Percentiles rank a stretch among this genome's conserved stretches.
phyloP scores from a whole-genome alignment of 2,797 vertebrate species.

The Todus mexicanus region DNA sequence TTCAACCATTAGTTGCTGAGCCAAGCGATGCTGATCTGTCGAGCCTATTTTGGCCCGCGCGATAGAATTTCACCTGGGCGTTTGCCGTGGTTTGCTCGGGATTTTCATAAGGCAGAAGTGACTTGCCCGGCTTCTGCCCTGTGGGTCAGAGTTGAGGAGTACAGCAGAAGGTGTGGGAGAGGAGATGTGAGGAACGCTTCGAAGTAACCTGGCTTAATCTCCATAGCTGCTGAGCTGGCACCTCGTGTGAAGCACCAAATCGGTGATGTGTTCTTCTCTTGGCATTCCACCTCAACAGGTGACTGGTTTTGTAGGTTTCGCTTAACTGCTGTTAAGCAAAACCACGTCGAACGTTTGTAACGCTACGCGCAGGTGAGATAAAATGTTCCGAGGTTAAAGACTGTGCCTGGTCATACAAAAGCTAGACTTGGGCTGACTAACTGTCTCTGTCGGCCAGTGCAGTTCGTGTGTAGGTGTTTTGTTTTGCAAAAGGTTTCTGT shows the following conservation, averaged over 20 bases:
- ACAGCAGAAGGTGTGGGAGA: background rate
- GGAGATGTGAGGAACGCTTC: background rate
- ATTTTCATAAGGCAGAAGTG: background rate
- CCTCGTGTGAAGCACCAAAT: background rate
- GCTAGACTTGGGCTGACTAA: background rate
- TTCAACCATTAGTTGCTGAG: background rate
- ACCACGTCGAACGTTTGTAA: background rate
- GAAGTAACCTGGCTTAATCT: background rate
- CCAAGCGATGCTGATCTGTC: accelerated
- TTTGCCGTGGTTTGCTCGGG: background rate
- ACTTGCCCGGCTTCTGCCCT: background rate
- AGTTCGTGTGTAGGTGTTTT: background rate
- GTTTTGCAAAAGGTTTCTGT: background rate
- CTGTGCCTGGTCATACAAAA: background rate
- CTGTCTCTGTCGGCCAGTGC: background rate
- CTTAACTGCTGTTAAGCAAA: background rate
- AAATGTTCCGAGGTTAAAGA: background rate
- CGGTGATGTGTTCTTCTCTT: background rate
- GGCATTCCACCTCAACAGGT: background rate
- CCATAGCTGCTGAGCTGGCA: background rate
- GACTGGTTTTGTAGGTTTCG: background rate
- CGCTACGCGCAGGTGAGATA: background rate
- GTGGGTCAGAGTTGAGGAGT: background rate
- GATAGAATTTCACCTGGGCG: background rate
- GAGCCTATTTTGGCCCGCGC: background rate